phyloP scores from a whole-genome alignment of 2,888 invertebrate species.

The Tenthredo mesomela region DNA sequence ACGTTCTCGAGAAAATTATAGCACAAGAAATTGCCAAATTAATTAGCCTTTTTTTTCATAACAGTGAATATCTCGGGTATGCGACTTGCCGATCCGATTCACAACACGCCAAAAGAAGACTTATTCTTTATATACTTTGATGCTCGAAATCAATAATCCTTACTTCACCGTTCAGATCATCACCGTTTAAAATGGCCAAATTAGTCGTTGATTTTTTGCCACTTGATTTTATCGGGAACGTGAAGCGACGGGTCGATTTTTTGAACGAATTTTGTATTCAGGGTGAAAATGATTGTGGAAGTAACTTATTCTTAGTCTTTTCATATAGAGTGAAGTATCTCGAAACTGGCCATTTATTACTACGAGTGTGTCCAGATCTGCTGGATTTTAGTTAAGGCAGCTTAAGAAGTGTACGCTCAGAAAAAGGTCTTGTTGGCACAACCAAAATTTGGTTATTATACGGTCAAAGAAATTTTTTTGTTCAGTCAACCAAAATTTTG shows the following conservation, averaged over 20 bases:
- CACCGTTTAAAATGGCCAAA: not conserved
- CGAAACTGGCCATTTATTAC: not conserved
- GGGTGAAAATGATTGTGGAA: not conserved
- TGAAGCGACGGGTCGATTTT: not conserved
- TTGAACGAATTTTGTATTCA: not conserved
- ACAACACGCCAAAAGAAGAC: not conserved
- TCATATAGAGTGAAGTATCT: not conserved
- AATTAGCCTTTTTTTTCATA: not conserved
- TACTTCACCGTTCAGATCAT: not conserved
- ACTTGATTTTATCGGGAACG: not conserved
- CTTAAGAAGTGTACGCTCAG: not conserved
- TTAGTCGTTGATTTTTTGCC: not conserved
- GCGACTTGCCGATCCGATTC: not conserved
- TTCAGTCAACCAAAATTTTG: too few relatives aligned
- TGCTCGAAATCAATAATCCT: not conserved
- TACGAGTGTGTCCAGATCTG: not conserved
- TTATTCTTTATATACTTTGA: not conserved
- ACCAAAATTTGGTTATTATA: too few relatives aligned
- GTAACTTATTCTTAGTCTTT: not conserved
- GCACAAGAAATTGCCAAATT: not conserved
- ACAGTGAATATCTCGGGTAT: not conserved
- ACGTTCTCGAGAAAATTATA: not conserved
- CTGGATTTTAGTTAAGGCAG: not conserved
- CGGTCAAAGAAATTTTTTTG: too few relatives aligned
- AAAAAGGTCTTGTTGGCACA: too few relatives aligned